Evolutionary conservation across 2,888 invertebrate genomes (phyloP), one percentile per base, ranked within the genome.

Genomic region (Calameuta idolon): DNA sequence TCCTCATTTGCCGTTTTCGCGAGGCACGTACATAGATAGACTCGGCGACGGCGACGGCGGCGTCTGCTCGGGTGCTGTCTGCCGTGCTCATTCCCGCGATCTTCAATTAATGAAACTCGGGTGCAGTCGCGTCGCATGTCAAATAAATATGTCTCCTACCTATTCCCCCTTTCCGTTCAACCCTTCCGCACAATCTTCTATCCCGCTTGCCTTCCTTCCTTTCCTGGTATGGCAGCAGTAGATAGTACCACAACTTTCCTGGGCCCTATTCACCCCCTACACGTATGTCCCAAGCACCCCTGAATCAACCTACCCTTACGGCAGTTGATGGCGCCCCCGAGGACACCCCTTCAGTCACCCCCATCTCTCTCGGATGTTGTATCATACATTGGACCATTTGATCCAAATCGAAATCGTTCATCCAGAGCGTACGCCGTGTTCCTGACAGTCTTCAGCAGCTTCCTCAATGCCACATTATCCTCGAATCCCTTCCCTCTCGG

Each of bases 21-120:
- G 86, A 84, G 55, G 85, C 86, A 83, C 83, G 82, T 83, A 84
- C 85, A 81, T 83, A 80, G 77, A 83, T 76, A 77, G 76, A 78
- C 75, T 55, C 55, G 55, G 71, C 33, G 69, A 15, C 30, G 33
- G 69, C 71, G 69, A n/a, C 30, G 33, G 69, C 69, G 76, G 31
- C 84, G 88, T 86, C 88, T 88, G 87, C 88, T 86, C 86, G 84
- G 87, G 83, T 86, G 87, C 75, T 88, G 90, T 90, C 90, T 90
- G 88, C 84, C 88, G 86, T 86, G 89, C 88, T 90, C 91, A 90
- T 90, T 91, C 89, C 88, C 89, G 90, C 91, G 91, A 91, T 91
- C 91, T 91, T 91, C 90, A 91, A 91, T 91, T 91, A 91, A 91
- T 91, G 91, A 91, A 91, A 91, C 91, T 91, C 90, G 90, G 91